Percentiles rank a stretch among this genome's conserved stretches.
These are phyloP conservation scores for Meliscaeva auricollis DNA, from an alignment of 2,888 invertebrate species.

Conservation along the genomic window DNA sequence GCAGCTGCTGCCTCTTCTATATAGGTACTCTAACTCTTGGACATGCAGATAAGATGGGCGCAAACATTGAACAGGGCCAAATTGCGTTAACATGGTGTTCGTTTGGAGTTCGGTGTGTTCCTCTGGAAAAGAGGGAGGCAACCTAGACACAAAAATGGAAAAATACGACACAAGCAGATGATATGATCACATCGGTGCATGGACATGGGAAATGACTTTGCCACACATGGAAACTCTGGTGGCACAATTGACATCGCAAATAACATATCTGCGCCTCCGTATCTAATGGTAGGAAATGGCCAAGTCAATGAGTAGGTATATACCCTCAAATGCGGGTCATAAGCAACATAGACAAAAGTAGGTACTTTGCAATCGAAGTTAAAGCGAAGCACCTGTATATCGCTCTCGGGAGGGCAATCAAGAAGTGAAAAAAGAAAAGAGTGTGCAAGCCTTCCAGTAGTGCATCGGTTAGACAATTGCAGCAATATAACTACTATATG, in stretches of 20 bases:
- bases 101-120: background rate
- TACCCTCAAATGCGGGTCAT: conserved; percentile 70
- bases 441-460: too few relatives aligned
- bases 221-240: conserved; percentile 73
- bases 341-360: conserved; percentile 51
- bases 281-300: conserved; percentile 74
- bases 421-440: conserved; percentile 4
- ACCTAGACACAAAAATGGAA: conserved; percentile 50
- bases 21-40: background rate
- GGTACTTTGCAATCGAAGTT: conserved; percentile 33
- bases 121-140: conserved; percentile 5
- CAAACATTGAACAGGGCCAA: conserved; percentile 53
- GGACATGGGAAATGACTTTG: conserved; percentile 76
- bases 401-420: conserved; percentile 41
- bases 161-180: conserved; percentile 50
- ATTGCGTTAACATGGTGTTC: conserved; percentile 46
- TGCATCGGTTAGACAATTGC: conserved; percentile 27
- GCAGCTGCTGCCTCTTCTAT: conserved; percentile 18
- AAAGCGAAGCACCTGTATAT: conserved; percentile 64
- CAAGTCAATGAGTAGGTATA: conserved; percentile 35
- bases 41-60: conserved; percentile 59
- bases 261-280: conserved; percentile 73
- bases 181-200: conserved; percentile 50
- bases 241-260: conserved; percentile 75
- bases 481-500: too few relatives aligned